These are phyloP conservation scores for Zenarchopterus dispar DNA, from an alignment of 2,797 vertebrate genomes.

Conservation along the genomic window DNA sequence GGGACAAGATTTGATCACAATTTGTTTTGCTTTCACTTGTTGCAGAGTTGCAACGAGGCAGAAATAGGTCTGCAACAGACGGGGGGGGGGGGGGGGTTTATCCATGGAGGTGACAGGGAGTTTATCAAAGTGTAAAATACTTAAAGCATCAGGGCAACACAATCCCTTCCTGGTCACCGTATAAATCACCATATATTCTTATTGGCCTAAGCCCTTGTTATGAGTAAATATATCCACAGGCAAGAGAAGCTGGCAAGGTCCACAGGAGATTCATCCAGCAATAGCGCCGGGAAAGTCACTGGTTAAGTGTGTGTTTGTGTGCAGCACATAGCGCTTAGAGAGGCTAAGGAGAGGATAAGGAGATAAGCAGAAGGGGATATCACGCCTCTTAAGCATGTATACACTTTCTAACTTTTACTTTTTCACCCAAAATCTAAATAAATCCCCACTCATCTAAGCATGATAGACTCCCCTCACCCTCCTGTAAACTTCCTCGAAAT, in stretches of 20 bases:
- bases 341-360: slow-evolving; percentile 81
- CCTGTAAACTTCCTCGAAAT: slow-evolving; percentile 28
- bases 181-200: slow-evolving; percentile 86
- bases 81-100: slow-evolving; percentile 38
- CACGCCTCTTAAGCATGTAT: slow-evolving; percentile 81
- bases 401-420: slow-evolving; percentile 79
- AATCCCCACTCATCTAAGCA: slow-evolving; percentile 72
- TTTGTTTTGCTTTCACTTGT: slow-evolving; percentile 61
- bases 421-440: slow-evolving; percentile 71
- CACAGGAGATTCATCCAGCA: slow-evolving; percentile 73
- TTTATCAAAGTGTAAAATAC: slow-evolving; percentile 85
- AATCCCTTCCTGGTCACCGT: slow-evolving; percentile 79
- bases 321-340: slow-evolving; percentile 65
- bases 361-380: slow-evolving; percentile 80
- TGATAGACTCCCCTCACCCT: slow-evolving; percentile 53
- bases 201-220: slow-evolving; percentile 85
- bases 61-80: slow-evolving; percentile 45
- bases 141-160: slow-evolving; percentile 80
- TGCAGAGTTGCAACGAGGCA: slow-evolving; percentile 34
- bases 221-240: slow-evolving; percentile 83
- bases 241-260: slow-evolving; percentile 76
- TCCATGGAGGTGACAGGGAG: slow-evolving; percentile 70
- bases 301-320: slow-evolving; percentile 38
- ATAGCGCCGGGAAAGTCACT: slow-evolving; percentile 50
- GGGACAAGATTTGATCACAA: slow-evolving; percentile 17